Evolutionary conservation across 1,140 invertebrate genomes (phyloP), one percentile per base, ranked within the genome.

Genomic region (Pseudomyrmex concolor): DNA sequence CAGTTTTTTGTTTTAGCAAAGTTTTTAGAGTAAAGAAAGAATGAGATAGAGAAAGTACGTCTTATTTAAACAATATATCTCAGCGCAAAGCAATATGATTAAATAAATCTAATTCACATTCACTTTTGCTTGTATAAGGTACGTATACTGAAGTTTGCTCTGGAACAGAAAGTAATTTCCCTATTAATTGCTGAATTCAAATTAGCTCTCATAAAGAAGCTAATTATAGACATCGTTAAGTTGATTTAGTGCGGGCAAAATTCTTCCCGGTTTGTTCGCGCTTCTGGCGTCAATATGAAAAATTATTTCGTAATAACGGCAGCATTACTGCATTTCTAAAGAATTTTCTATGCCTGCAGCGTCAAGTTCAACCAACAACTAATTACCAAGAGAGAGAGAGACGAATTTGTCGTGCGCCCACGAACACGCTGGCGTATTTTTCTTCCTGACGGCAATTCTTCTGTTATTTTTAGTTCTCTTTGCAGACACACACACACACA

Each of bases 141-240:
- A 70, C 50, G 43, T 59, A 25, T 22, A 66, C 43, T 9, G 54
- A 48, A 59, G 66, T 70, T 59, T 12, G n/a, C 48, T n/a, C 76
- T 19, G 54, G 66, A 80, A 80, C 66, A 10, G 76, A 68, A 80
- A 70, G 66, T 48, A 80, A 80, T 80, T 80, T 71, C 45, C 66
- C 55, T 71, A 80, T 80, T 80, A 80, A 80, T 80, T 50, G 76
- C 66, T 70, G 66, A 59, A 80, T 80, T 80, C 76, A 80, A 80
- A 80, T 68, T 71, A 68, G 45, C 54, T 80, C 45, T 70, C 76
- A 80, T 80, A 80, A 80, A 80, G 54, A 54, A 59, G 66, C 76
- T 80, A 80, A 80, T 80, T 80, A 80, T 80, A 80, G 66, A 80
- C 66, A 80, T 80, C 76, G 66, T 80, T 80, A 80, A 80, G 66